Base-by-base conservation (phyloP, 2,797 vertebrate genomes). In the Phrynocephalus guinanensis region DNA sequence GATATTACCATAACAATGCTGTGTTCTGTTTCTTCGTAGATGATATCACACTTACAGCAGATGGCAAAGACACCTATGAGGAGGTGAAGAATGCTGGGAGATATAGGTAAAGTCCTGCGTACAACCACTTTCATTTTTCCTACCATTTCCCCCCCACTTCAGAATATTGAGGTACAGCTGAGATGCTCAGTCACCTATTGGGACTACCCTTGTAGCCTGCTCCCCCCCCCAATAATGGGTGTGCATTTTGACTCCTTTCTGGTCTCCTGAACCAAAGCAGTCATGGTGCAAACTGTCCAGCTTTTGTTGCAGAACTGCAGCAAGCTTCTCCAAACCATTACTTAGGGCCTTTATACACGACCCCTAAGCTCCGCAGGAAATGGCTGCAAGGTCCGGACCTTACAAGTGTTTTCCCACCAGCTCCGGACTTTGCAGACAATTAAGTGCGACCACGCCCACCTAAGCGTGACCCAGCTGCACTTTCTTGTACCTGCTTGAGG, bases 41-140 rank as follows among this genome's bases (percentile, higher is more conserved):
- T 93, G 99, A 99, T 89, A 98, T 99, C 93, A 99, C 99, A 10
- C 92, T 99, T 78, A 99, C 99, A 0, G 97, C 98, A 48, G 99
- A 99, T 5, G 99, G 99, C 66, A 98, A 97, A 89, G 98, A 99
- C 88, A 99, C 99, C 1, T 99, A 99, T 0, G 98, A 99, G 88
- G 98, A 99, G 87, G 99, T 99, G 93, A 99, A 99, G 95, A 97
- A 97, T 86, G 98, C 98, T 0, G 98, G 98, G 22, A 96, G 99
- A 92, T 99, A 99, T 97, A 98, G 98, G 99, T 98, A 94, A 95
- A 93, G 22, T 5, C 0, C 44, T 72, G 20, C 73, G 68, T 86
- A 13, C 50, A 76, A 15, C 6, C 56, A 50, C 48, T 70, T 30
- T 76, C 83, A 73, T 84, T 78, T 81, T 89, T 81, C 71, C 85